Evolutionary conservation across 2,888 invertebrate species (phyloP), one percentile per base, ranked within the genome.

Genomic region (Pantelozetes paolii): DNA sequence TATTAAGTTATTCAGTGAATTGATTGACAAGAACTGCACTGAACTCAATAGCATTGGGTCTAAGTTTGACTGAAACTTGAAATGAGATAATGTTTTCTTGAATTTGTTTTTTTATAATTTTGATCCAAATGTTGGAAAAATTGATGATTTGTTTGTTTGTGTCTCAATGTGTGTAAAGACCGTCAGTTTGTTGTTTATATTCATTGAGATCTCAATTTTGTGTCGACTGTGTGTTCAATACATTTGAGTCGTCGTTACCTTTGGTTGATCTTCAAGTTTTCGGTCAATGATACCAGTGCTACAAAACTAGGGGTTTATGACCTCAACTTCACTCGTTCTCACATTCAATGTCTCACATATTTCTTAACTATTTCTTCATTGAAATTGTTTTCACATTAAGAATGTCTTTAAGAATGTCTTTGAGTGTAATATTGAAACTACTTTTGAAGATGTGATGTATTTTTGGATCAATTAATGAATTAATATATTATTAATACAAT

Each of bases 251-350:
- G 48, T 36, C 28, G 9, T 62, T 32, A 32, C 62, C 36, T 57
- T 62, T 62, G 62, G n/a, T 62, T 26, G 62, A 62, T 62, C 62
- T 62, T 62, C 62, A 62, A 62, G 62, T 62, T 62, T 62, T 26
- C 62, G 62, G 62, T 62, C 62, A 62, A 62, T 62, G 62, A 32
- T 32, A 32, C 32, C 62, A 62, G 36, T 62, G 28, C 28, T 57
- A 57, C 57, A 5, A 57, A 57, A 57, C 62, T 15, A n/a, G 32
- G 28, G 62, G 62, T 62, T 36, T 62, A 36, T 62, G 62, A 62
- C 62, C 62, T 62, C 36, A 13, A n/a, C 28, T 62, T 18, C 13
- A n/a, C n/a, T n/a, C n/a, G n/a, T 36, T 11, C 36, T 32, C n/a
- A 15, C 30, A 62, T n/a, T 62, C 62, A 28, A 26, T 62, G 62